A percentile compares a stretch with the other conserved stretches of the same genome.
These are phyloP conservation scores for Platypus cylindrus DNA, from an alignment of 2,888 invertebrate species.

Conservation along the genomic window DNA sequence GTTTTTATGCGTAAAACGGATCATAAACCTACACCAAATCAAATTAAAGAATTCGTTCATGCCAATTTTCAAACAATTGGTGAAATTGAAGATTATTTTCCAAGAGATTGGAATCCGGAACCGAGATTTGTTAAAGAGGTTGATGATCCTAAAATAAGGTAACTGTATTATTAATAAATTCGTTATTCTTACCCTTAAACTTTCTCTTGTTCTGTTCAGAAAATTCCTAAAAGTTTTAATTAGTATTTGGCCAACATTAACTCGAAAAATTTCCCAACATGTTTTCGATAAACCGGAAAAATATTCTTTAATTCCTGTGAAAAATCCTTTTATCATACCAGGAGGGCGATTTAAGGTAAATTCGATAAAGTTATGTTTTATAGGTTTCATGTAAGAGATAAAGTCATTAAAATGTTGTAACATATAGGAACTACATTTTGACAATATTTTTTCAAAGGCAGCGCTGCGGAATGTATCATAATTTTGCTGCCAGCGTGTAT, in stretches of 20 bases:
- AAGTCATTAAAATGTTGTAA: no score
- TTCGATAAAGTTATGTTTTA: no score
- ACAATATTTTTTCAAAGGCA: no score
- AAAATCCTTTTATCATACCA: slow-evolving; percentile 51
- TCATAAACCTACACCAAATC: slow-evolving; percentile 36
- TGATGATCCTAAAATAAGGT: slow-evolving; percentile 43
- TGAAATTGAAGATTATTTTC: slow-evolving; percentile 48
- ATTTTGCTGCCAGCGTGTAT: no score
- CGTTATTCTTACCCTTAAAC: not conserved
- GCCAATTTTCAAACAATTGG: slow-evolving; percentile 43
- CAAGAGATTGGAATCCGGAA: slow-evolving; percentile 42
- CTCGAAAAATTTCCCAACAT: slow-evolving; percentile 43
- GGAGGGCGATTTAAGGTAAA: slow-evolving; percentile 49
- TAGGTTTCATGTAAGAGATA: no score
- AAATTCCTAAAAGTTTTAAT: slow-evolving; percentile 50
- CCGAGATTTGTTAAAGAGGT: slow-evolving; percentile 51
- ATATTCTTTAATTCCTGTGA: slow-evolving; percentile 35
- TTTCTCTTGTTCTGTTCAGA: slow-evolving; percentile 2
- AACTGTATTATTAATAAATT: not conserved
- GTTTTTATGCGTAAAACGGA: slow-evolving; percentile 39
- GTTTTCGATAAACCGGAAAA: slow-evolving; percentile 38
- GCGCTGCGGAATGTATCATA: no score
- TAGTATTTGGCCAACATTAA: slow-evolving; percentile 48
- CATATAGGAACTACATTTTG: no score
- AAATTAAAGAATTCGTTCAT: slow-evolving; percentile 42